These are phyloP conservation scores for Cheilosia variabilis DNA, from an alignment of 2,888 invertebrate genomes.

Conservation along the genomic window DNA sequence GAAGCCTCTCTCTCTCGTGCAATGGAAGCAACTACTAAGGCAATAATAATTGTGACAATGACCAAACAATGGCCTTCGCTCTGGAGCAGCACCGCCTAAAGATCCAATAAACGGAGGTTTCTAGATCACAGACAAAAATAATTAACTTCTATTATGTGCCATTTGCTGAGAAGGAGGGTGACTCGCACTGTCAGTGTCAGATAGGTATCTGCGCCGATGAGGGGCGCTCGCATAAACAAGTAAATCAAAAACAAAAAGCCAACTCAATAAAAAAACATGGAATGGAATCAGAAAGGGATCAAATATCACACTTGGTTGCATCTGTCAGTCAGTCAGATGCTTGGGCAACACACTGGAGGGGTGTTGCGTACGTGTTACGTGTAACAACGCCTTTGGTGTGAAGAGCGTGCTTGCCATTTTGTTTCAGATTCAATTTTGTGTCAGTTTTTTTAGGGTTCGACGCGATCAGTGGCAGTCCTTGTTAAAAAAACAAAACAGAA, in stretches of 20 bases:
- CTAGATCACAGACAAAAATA: conserved; percentile 63
- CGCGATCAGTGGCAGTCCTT: conserved; percentile 32
- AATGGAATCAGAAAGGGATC: conserved; percentile 64
- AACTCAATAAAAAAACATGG: conserved; percentile 44
- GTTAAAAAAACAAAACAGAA: conserved; percentile 36
- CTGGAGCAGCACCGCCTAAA: conserved; percentile 61
- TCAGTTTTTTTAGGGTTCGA: conserved; percentile 62
- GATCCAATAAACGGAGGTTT: conserved; percentile 62
- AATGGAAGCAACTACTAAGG: conserved; percentile 52
- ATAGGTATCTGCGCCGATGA: conserved; percentile 48
- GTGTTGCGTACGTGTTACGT: conserved; percentile 18
- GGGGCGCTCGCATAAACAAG: conserved; percentile 58
- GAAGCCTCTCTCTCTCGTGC: conserved; percentile 43
- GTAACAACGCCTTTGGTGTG: conserved; percentile 33
- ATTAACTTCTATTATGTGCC: conserved; percentile 74
- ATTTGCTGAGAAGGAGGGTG: conserved; percentile 36
- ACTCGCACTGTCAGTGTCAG: conserved; percentile 50
- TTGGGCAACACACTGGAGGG: conserved; percentile 38
- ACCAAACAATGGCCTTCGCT: conserved; percentile 55
- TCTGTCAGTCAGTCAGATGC: conserved; percentile 64
- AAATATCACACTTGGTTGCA: conserved; percentile 74
- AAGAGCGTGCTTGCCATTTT: conserved; percentile 70
- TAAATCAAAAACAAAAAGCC: conserved; percentile 64
- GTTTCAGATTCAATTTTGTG: conserved; percentile 60
- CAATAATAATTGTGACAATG: conserved; percentile 55